phyloP scores from a whole-genome alignment of 2,113 vertebrate species.

The Scopus umbretta region DNA sequence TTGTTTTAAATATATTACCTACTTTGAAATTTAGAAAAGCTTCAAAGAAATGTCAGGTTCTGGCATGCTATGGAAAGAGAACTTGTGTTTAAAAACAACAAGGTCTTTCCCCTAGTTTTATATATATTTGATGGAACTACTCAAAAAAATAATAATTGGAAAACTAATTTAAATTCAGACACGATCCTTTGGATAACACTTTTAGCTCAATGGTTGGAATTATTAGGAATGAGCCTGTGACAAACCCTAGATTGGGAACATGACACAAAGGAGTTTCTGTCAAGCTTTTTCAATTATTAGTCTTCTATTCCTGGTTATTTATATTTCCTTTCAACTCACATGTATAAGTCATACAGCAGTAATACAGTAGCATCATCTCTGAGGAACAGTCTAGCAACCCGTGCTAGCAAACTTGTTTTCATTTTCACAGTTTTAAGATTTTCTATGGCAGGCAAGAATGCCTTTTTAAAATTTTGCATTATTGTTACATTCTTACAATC shows the following conservation, averaged over 20 bases:
- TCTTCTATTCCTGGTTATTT: constrained; percentile 13
- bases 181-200: background rate
- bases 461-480: background rate
- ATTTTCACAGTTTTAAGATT: background rate
- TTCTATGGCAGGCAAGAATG: background rate
- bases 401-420: background rate
- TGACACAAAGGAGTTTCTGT: background rate
- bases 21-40: constrained; percentile 48
- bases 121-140: constrained; percentile 1
- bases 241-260: background rate
- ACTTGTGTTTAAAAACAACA: constrained; percentile 11
- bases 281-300: constrained; percentile 10
- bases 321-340: constrained; percentile 13
- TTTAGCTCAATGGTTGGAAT: background rate
- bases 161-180: constrained; percentile 2
- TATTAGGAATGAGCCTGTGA: constrained; percentile 8
- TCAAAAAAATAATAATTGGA: background rate
- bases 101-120: background rate
- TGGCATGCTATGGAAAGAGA: background rate
- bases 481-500: background rate
- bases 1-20: constrained; percentile 1
- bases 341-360: background rate
- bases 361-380: background rate
- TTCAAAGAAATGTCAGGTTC: constrained; percentile 47
- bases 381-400: background rate